Evolutionary conservation across 1,140 invertebrate species (phyloP).

Genomic region (Drosophila oshimai): DNA sequence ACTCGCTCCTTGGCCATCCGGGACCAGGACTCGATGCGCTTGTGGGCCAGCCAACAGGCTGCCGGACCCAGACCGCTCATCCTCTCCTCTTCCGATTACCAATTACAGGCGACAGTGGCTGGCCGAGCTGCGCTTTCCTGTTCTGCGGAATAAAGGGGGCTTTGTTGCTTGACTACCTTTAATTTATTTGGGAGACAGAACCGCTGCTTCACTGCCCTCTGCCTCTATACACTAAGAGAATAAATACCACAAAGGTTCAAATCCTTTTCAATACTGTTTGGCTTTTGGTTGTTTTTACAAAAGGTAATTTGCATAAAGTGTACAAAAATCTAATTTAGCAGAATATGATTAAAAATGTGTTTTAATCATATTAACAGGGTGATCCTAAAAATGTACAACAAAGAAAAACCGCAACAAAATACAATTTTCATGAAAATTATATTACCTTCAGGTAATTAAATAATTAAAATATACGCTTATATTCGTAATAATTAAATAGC

Average conservation of each 20-base stretch:
- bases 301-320: neutral
- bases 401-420: no score
- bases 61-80: conserved; percentile 88
- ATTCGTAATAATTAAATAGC: no score
- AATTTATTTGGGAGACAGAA: neutral
- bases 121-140: conserved; percentile 3
- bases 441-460: no score
- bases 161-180: conserved; percentile 20
- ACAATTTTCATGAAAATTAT: no score
- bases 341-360: no score
- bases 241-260: neutral
- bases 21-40: conserved; percentile 88
- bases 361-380: no score
- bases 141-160: neutral
- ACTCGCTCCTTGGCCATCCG: conserved; percentile 87
- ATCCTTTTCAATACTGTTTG: no score
- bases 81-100: conserved; percentile 83
- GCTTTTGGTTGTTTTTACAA: no score
- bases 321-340: no score
- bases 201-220: conserved; percentile 17
- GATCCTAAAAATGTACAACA: no score
- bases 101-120: neutral
- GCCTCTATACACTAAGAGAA: neutral
- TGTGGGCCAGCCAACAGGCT: conserved; percentile 88
- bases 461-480: no score